phyloP scores from a whole-genome alignment of 92 coral and sea anemone species.

The Bergia sp. region DNA sequence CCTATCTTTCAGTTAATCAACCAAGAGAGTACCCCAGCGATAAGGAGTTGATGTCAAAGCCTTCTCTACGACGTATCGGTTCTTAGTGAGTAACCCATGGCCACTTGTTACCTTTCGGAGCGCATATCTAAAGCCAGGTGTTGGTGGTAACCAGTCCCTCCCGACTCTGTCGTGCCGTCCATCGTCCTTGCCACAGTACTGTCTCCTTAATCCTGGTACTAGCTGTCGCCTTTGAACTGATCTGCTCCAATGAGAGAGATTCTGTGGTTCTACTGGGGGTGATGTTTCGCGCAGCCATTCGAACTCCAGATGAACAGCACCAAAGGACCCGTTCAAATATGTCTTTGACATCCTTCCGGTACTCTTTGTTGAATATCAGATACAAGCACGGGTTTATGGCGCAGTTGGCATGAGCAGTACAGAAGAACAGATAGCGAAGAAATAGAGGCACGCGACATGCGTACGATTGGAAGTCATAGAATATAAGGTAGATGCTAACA shows the following conservation, averaged over 20 bases:
- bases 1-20: too few relatives aligned
- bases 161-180: background rate
- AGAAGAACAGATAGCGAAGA: constrained; percentile 28
- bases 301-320: constrained; percentile 20
- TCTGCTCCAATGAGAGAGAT: background rate
- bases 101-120: too few relatives aligned
- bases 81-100: too few relatives aligned
- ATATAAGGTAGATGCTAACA: background rate
- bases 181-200: background rate
- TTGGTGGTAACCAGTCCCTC: background rate
- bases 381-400: constrained; percentile 33
- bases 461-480: background rate
- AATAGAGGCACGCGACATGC: constrained; percentile 8
- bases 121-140: background rate
- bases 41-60: too few relatives aligned
- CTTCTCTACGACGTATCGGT: too few relatives aligned
- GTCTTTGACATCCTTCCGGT: constrained; percentile 1
- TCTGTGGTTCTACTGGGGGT: background rate
- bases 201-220: background rate
- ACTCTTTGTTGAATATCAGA: constrained; percentile 25
- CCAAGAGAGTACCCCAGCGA: too few relatives aligned
- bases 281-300: background rate
- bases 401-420: constrained; percentile 18
- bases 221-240: background rate
- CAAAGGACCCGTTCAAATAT: background rate